Conservation (phyloP, 2,113 vertebrate species). For the Lagopus leucura region DNA sequence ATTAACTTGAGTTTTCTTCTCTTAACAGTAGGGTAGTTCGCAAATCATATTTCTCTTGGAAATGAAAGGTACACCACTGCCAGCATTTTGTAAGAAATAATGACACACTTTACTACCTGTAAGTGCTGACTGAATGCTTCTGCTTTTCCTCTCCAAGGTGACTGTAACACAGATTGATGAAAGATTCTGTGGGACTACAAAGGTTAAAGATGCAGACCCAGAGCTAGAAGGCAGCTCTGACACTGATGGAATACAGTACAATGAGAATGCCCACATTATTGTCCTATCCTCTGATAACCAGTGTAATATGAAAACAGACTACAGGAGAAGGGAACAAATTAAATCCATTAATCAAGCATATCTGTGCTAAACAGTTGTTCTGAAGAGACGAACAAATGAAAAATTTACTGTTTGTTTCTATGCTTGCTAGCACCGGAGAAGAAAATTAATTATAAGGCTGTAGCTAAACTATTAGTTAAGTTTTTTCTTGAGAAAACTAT, state of each 20-base stretch:
- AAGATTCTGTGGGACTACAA: constrained; percentile 76
- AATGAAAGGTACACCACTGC: constrained; percentile 74
- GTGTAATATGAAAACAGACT: constrained; percentile 85
- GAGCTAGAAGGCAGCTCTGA: constrained; percentile 76
- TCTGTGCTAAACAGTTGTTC: constrained; percentile 82
- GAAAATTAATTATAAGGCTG: constrained; percentile 82
- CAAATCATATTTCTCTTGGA: constrained; percentile 79
- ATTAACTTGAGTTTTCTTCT: constrained; percentile 67
- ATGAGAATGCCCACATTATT: constrained; percentile 72
- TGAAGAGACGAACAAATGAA: constrained; percentile 81
- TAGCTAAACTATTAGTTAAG: constrained; percentile 75
- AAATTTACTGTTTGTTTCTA: constrained; percentile 82
- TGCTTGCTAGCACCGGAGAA: constrained; percentile 60
- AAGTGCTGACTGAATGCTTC: constrained; percentile 83
- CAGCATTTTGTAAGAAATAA: constrained; percentile 81
- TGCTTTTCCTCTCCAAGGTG: constrained; percentile 81
- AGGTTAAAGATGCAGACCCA: constrained; percentile 84
- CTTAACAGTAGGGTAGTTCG: constrained; percentile 60
- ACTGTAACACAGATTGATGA: constrained; percentile 85
- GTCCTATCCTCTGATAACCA: constrained; percentile 80
- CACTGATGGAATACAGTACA: constrained; percentile 80
- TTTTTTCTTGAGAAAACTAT: constrained; percentile 76
- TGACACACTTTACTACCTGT: constrained; percentile 81
- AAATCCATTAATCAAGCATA: constrained; percentile 89
- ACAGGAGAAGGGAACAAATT: constrained; percentile 83